These are phyloP conservation scores for Pycnomerus fuliginosus DNA, from an alignment of 2,888 invertebrate genomes.

Conservation along the genomic window DNA sequence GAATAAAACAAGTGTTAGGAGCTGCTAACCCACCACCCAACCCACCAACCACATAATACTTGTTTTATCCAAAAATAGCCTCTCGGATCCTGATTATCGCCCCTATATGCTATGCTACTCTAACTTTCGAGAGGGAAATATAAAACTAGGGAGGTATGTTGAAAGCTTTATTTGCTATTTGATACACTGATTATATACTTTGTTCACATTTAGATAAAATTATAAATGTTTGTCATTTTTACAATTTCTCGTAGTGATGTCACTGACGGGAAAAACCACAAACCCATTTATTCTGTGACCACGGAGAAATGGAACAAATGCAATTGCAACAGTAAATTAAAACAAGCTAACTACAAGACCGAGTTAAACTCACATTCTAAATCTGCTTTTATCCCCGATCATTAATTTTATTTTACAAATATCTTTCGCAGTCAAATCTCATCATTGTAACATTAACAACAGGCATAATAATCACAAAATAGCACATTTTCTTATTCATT, in stretches of 20 bases:
- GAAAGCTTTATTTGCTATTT: slow-evolving; percentile 49
- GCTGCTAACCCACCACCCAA: too few species aligned
- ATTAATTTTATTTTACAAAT: slow-evolving; percentile 45
- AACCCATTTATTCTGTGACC: slow-evolving; percentile 29
- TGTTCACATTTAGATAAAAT: slow-evolving; percentile 50
- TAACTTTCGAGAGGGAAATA: too few species aligned
- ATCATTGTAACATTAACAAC: slow-evolving; percentile 41
- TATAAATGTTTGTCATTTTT: slow-evolving; percentile 32
- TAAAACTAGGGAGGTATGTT: slow-evolving; percentile 35
- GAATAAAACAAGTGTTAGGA: too few species aligned
- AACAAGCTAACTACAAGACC: slow-evolving; percentile 22
- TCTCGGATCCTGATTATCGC: too few species aligned
- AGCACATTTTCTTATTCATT: slow-evolving; percentile 20
- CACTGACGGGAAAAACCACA: slow-evolving; percentile 43
- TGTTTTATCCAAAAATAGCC: too few species aligned
- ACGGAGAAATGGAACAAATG: slow-evolving; percentile 20
- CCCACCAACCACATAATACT: too few species aligned
- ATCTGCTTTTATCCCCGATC: slow-evolving; percentile 29
- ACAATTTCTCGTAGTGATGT: slow-evolving; percentile 23
- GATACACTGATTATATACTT: slow-evolving; percentile 50
- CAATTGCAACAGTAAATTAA: slow-evolving; percentile 15
- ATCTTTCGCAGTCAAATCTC: slow-evolving; percentile 21
- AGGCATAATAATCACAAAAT: slow-evolving; percentile 22
- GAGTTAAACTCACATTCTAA: slow-evolving; percentile 25
- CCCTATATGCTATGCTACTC: too few species aligned